Percentiles rank a stretch among this genome's conserved stretches.
Conservation (phyloP, 2,113 vertebrate species). For the Mugil cephalus region DNA sequence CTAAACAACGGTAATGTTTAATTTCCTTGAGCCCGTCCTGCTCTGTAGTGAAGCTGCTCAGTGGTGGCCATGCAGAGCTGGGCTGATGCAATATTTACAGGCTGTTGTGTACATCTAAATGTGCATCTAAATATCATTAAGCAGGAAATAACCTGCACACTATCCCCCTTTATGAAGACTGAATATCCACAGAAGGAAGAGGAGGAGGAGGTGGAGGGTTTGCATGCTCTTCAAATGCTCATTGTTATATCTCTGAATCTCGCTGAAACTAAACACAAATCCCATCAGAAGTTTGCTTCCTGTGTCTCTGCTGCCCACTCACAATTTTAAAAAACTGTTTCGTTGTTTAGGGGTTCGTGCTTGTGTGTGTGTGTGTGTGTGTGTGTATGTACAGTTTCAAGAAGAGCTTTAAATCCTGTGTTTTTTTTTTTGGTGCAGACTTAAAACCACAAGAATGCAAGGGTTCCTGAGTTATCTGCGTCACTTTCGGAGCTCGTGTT, state of each 20-base stretch:
- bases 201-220: not conserved
- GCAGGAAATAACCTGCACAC: conserved; percentile 62
- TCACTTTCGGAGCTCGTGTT: conserved; percentile 26
- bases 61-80: not conserved
- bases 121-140: conserved; percentile 62
- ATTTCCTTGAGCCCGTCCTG: conserved; percentile 17
- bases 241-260: conserved; percentile 38
- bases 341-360: not conserved
- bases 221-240: conserved; percentile 4
- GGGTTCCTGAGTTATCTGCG: conserved; percentile 35
- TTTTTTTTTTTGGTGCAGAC: conserved; percentile 28
- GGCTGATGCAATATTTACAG: conserved; percentile 59
- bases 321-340: not conserved
- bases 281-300: conserved; percentile 37
- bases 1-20: conserved; percentile 19
- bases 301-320: conserved; percentile 19
- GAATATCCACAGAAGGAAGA: conserved; percentile 27
- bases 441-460: conserved; percentile 65
- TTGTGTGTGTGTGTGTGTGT: too few relatives aligned
- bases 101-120: conserved; percentile 61
- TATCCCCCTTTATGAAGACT: conserved; percentile 47
- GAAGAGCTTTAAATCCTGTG: conserved; percentile 42
- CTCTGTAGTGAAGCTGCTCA: conserved; percentile 5
- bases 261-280: conserved; percentile 31
- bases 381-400: too few relatives aligned